Base-by-base conservation (phyloP, 2,888 invertebrate species). In the Ectobius pallidus region DNA sequence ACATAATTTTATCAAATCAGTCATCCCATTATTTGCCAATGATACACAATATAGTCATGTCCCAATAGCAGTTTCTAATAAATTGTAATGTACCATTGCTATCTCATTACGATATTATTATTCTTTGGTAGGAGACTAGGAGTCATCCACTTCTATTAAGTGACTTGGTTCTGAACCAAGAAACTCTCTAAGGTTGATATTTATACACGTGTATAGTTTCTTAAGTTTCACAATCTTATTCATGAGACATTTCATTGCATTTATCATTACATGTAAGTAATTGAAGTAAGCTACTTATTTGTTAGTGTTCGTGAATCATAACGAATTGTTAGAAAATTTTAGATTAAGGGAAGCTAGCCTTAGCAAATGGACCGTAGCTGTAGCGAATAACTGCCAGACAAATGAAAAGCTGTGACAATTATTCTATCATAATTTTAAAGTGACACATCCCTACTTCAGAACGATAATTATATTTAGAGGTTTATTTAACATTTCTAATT, bases 31-130 rank as follows among this genome's bases (percentile, higher is more conserved):
- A 46, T 25, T 69, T 69, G 32, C 52, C 58, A 25, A 16, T 69
- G 69, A 34, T 42, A 22, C 20, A 25, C 22, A 32, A 9, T 20
- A 32, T 67, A 67, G 70, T 73, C 70, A 70, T 67, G 67, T 65
- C 70, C 70, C 34, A 49, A 67, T 70, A 73, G 69, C 58, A 58
- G 14, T 22, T 18, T 52, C 25, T 52, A 11, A n/a, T n/a, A n/a
- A n/a, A 20, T 52, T 20, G 25, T 20, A 22, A 52, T 18, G n/a
- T 49, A 49, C n/a, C 6, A 16, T 18, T n/a, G 52, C 20, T 18
- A 49, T 49, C 16, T 9, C 16, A 49, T 18, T 49, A 9, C 20
- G 7, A 49, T 49, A 18, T 49, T 4, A 18, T 18, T 20, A 49
- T 49, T 49, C 16, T 49, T 18, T 49, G 34, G n/a, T n/a, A n/a